These are phyloP conservation scores for Triops cancriformis DNA, from an alignment of 1,140 invertebrate genomes.

Conservation along the genomic window DNA sequence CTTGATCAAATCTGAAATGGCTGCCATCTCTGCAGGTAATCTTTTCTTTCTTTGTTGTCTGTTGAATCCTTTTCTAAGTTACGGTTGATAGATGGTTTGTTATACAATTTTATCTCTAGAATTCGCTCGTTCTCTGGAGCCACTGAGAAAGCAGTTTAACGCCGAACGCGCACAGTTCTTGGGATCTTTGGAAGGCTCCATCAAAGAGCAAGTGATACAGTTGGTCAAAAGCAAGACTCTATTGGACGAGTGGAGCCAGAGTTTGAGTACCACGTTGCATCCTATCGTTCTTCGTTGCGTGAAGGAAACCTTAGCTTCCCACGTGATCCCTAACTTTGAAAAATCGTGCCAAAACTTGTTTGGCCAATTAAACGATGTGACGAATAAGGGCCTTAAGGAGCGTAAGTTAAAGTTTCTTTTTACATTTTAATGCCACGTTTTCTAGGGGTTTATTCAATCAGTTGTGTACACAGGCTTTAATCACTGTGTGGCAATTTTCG, in stretches of 20 bases:
- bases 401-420: constrained; percentile 55
- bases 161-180: constrained; percentile 35
- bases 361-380: constrained; percentile 74
- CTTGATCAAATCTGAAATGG: constrained; percentile 34
- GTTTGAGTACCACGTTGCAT: constrained; percentile 55
- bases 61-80: too few relatives aligned
- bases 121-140: constrained; percentile 48
- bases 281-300: constrained; percentile 58
- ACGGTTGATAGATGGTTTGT: not conserved
- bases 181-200: constrained; percentile 53
- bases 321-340: constrained; percentile 73
- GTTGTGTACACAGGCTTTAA: not conserved
- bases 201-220: constrained; percentile 70
- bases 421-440: not conserved
- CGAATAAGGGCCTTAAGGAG: constrained; percentile 74
- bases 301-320: constrained; percentile 61
- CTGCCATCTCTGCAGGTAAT: constrained; percentile 15
- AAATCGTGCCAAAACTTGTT: constrained; percentile 75
- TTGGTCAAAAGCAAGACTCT: constrained; percentile 63
- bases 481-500: not conserved
- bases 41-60: not conserved
- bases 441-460: not conserved
- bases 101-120: constrained; percentile 33
- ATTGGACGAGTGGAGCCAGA: constrained; percentile 58
- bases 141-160: constrained; percentile 57